These are phyloP conservation scores for Halocynthia aurantium DNA, from an alignment of 23 tunicate species.

Conservation along the genomic window DNA sequence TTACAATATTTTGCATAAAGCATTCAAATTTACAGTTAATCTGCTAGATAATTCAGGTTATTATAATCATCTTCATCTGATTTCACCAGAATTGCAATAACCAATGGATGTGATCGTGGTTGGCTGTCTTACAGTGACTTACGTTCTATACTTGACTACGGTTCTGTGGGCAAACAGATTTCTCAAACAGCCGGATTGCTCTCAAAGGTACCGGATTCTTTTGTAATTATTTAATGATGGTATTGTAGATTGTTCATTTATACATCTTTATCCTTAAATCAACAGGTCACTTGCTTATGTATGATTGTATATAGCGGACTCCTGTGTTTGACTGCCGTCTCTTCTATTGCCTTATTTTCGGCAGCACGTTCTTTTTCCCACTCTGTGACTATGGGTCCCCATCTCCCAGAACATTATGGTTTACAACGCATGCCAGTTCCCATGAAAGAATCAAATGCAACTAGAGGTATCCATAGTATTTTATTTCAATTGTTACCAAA, in stretches of 20 bases:
- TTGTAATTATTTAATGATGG: no score
- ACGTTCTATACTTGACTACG: constrained; percentile 7
- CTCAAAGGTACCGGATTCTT: constrained; percentile 7
- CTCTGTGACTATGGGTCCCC: no score
- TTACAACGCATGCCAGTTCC: no score
- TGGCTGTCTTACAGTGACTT: constrained; percentile 23
- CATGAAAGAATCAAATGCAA: no score
- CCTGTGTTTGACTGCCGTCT: constrained; percentile 24
- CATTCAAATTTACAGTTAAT: background rate
- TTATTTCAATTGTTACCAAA: no score
- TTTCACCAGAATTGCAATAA: constrained; percentile 11
- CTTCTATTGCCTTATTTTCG: constrained; percentile 14
- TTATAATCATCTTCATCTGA: background rate
- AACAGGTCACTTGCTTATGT: constrained; percentile 21
- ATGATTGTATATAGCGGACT: constrained; percentile 21
- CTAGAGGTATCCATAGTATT: no score
- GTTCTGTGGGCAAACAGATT: background rate
- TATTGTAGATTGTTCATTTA: background rate
- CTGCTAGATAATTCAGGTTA: background rate
- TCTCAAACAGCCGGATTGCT: constrained; percentile 7
- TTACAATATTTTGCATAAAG: no score
- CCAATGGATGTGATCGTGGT: constrained; percentile 14
- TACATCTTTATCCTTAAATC: background rate
- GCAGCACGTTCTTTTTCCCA: background rate
- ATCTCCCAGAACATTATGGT: no score